A percentile compares a stretch with the other conserved stretches of the same genome.
These are phyloP conservation scores for Vicugna pacos DNA, from an alignment of 2,113 vertebrate species.

Conservation along the genomic window DNA sequence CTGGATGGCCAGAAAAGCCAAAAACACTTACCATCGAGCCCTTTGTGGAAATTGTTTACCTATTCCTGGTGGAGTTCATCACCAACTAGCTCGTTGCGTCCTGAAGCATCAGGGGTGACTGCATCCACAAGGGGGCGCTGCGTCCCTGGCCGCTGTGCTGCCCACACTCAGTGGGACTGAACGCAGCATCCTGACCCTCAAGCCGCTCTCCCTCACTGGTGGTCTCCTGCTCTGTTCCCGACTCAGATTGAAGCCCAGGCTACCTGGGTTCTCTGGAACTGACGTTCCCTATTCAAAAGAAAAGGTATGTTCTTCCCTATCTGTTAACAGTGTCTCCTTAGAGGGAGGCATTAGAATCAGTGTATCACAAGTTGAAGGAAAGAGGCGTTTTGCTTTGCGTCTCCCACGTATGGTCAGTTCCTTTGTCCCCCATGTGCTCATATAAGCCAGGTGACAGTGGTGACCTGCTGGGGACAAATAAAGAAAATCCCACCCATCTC, in stretches of 20 bases:
- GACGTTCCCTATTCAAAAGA: not conserved
- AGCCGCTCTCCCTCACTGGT: not conserved
- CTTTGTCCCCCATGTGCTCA: not conserved
- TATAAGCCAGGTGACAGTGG: not conserved
- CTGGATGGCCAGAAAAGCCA: not conserved
- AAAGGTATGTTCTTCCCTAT: not conserved
- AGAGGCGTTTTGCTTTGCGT: not conserved
- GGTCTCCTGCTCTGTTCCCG: not conserved
- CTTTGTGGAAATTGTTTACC: not conserved
- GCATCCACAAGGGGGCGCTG: fast-evolving
- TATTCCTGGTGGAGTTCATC: not conserved
- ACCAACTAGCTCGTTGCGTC: not conserved
- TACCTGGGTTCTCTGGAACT: not conserved
- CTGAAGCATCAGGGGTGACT: not conserved
- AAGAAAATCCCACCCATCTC: not conserved
- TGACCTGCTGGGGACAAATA: fast-evolving
- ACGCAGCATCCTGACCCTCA: no score
- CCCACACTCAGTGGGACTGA: fast-evolving
- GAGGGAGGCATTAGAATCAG: not conserved
- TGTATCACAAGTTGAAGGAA: not conserved
- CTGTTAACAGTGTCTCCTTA: not conserved
- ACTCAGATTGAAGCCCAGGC: not conserved
- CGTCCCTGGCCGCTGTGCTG: not conserved
- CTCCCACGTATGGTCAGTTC: fast-evolving
- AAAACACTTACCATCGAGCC: not conserved